Base-by-base conservation (phyloP, 2,888 invertebrate species). In the Conistra vaccinii region DNA sequence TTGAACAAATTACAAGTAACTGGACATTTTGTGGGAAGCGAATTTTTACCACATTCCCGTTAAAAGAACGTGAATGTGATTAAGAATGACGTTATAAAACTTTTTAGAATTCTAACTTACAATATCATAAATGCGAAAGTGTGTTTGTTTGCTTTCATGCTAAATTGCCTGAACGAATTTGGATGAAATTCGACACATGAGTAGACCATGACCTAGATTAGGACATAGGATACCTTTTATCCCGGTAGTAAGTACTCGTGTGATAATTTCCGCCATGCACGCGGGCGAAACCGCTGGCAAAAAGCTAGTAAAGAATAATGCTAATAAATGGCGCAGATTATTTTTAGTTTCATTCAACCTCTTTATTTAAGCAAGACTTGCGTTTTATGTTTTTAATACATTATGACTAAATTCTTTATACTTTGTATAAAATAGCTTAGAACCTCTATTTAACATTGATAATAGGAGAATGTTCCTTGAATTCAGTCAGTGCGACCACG, bases 1-100 rank as follows among this genome's bases (percentile, higher is more conserved):
- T 62, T 67, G 78, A 71, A 78, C 78, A 83, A 84, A 84, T 87
- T 82, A 77, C 70, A 79, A 80, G 76, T 66, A 72, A 81, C 69
- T 66, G 62, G 63, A 78, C 66, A 53, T 78, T 82, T 80, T 79
- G 75, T 78, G 57, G 71, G 26, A 62, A 72, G 62, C 69, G 42
- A 66, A 74, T 73, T 83, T 77, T 78, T 78, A n/a, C 32, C 26
- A 69, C 73, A 78, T 79, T 83, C 53, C 55, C 65, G 58, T 53
- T 39, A 42, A 61, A 73, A 77, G 73, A n/a, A n/a, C n/a, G n/a
- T n/a, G n/a, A n/a, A n/a, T n/a, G n/a, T n/a, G n/a, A n/a, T n/a
- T n/a, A n/a, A n/a, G n/a, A 69, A 76, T 76, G 69, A 66, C 63
- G 57, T 66, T 55, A 66, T 69, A 29, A 55, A 65, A 23, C 14